Evolutionary conservation across 2,888 invertebrate genomes (phyloP), one percentile per base, ranked within the genome.

Genomic region (Pemphredon lugubris): DNA sequence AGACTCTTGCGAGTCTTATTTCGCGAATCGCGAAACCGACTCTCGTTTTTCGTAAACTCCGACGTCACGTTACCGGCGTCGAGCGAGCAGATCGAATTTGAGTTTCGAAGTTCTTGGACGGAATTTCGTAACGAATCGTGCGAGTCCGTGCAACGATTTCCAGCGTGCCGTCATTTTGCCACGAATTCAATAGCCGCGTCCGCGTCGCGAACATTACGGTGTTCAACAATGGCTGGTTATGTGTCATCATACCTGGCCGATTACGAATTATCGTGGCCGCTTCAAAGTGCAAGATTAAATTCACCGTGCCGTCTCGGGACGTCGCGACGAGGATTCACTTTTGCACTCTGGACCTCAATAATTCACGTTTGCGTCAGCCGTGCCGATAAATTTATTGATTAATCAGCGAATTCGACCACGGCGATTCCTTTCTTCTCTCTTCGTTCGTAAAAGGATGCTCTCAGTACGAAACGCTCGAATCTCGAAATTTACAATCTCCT

Each of bases 251-350:
- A 67, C 37, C 67, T 61, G 48, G 7, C 18, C 53, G 57, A 61
- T 68, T 34, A 32, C 40, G 26, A 51, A 40, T 68, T 59, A 72
- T 59, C 72, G 21, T 11, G n/a, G n/a, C 18, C 39, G 50, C 63
- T 67, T 47, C 67, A 73, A 79, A 73, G 70, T 71, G 65, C 70
- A 70, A 60, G 50, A 70, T 39, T 44, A 37, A 66, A 63, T 18
- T 42, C 45, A 13, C 64, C 45, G 14, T 16, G 30, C 18, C 2
- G 40, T 2, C 23, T 7, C 20, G 53, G 37, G 11, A 14, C 30
- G 26, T 26, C 40, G 21, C 23, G 20, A 4, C 51, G 51, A 21
- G 53, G 26, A 58, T 65, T 59, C 45, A 63, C 32, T 67, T 58
- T 60, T 61, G 60, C 51, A 64, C 70, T 77, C 78, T 74, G 66